Evolutionary conservation across 2,888 invertebrate species (phyloP).

Genomic region (Dendrolimus pini): DNA sequence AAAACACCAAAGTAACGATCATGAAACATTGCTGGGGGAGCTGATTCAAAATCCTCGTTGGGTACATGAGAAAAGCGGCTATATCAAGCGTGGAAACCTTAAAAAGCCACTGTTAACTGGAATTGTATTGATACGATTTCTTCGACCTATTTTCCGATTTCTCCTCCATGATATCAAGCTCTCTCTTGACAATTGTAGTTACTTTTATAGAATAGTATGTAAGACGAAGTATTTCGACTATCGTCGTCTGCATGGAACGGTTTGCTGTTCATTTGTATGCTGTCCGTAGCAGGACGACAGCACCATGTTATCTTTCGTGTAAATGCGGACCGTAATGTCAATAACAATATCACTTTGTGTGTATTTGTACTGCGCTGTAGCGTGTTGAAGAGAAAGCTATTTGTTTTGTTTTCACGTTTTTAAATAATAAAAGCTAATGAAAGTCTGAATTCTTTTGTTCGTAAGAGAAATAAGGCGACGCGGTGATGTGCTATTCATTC

Average conservation of each 20-base stretch:
- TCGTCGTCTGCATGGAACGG: constrained; percentile 18
- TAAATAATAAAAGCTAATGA: background rate
- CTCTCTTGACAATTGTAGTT: too few species aligned
- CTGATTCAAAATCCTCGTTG: too few species aligned
- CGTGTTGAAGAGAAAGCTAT: constrained; percentile 12
- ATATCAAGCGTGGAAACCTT: too few species aligned
- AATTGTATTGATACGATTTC: too few species aligned
- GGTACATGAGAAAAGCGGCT: too few species aligned
- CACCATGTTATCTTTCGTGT: constrained; percentile 54
- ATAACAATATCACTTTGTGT: constrained; percentile 26
- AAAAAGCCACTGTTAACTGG: too few species aligned
- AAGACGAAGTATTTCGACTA: too few species aligned
- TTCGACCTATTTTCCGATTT: too few species aligned
- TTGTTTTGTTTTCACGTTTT: background rate
- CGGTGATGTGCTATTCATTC: background rate
- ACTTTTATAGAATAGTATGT: too few species aligned
- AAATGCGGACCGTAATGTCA: constrained; percentile 46
- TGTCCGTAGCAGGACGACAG: constrained; percentile 17
- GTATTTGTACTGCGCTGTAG: background rate
- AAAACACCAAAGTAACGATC: too few species aligned
- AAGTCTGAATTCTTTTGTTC: background rate
- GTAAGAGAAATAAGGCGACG: background rate
- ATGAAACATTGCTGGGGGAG: too few species aligned
- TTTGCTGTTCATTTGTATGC: constrained; percentile 54
- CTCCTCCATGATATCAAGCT: too few species aligned